Conservation (phyloP, 64 coral and sea anemone species). For the Hydrozoanthus tunicans region DNA sequence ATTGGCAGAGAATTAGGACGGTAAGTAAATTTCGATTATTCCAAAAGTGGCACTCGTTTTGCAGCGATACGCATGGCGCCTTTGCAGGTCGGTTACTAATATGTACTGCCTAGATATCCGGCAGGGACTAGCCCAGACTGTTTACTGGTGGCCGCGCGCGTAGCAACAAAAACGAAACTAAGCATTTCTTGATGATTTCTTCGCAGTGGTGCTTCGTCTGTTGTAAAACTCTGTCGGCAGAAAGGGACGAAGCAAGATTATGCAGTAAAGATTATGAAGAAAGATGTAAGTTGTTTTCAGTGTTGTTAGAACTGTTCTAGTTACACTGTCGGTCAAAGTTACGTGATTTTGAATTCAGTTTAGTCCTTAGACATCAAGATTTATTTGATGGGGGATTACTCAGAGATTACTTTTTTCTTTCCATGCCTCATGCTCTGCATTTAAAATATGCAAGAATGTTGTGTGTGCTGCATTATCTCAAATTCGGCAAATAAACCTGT, state of each 20-base stretch:
- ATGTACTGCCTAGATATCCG: slow-evolving; percentile 13
- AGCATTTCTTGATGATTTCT: slow-evolving; percentile 26
- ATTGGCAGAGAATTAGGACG: slow-evolving; percentile 83
- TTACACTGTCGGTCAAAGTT: neutral
- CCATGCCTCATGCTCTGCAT: neutral
- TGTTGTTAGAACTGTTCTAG: neutral
- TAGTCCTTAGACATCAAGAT: neutral
- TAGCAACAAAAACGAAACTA: neutral
- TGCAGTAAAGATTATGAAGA: slow-evolving; percentile 95
- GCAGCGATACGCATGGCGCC: neutral
- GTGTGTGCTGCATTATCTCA: neutral
- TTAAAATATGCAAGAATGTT: slow-evolving; percentile 1
- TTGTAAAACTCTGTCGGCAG: slow-evolving; percentile 78
- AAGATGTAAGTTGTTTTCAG: slow-evolving; percentile 69
- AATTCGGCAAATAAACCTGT: neutral
- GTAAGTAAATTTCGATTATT: slow-evolving; percentile 46
- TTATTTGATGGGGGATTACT: neutral
- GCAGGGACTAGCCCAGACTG: slow-evolving; percentile 21
- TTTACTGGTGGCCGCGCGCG: neutral
- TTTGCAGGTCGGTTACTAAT: neutral
- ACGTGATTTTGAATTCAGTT: neutral
- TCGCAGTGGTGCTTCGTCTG: slow-evolving; percentile 89
- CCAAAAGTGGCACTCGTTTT: neutral
- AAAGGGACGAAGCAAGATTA: slow-evolving; percentile 82
- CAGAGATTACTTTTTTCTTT: neutral